Percentiles rank a stretch among this genome's conserved stretches.
Conservation (phyloP, 2,797 vertebrate genomes). For the Capromys pilorides region DNA sequence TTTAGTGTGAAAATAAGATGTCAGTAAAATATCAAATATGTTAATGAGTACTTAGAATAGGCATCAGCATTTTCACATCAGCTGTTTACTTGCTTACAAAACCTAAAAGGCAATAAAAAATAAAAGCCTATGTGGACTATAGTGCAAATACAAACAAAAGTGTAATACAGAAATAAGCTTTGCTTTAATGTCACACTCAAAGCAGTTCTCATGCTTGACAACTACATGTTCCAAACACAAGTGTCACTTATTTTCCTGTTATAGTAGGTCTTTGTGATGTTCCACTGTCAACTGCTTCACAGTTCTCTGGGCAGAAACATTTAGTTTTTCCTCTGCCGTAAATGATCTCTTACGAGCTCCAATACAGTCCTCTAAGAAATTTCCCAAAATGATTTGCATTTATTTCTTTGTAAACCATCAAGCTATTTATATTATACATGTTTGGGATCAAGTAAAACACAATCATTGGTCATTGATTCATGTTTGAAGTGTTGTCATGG, state of each 20-base stretch:
- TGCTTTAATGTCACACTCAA: neutral
- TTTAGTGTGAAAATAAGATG: too few relatives aligned
- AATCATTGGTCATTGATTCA: neutral
- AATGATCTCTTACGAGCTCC: neutral
- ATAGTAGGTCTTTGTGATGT: neutral
- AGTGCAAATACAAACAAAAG: neutral
- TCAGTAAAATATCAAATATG: too few relatives aligned
- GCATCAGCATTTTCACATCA: too few relatives aligned
- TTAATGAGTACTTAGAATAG: too few relatives aligned
- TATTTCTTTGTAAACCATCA: neutral
- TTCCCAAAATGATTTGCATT: neutral
- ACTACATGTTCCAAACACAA: neutral
- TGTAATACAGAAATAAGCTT: neutral
- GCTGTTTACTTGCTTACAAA: neutral
- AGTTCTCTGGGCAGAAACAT: neutral
- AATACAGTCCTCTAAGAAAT: neutral
- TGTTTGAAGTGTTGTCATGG: neutral
- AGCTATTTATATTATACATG: neutral
- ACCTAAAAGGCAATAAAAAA: neutral
- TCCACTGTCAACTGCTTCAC: neutral
- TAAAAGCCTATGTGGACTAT: neutral
- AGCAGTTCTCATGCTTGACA: neutral
- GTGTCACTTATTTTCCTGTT: neutral
- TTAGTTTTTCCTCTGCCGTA: neutral
- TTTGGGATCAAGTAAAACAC: neutral